These are phyloP conservation scores for Notodonta ziczac DNA, from an alignment of 2,888 invertebrate species.

Conservation along the genomic window DNA sequence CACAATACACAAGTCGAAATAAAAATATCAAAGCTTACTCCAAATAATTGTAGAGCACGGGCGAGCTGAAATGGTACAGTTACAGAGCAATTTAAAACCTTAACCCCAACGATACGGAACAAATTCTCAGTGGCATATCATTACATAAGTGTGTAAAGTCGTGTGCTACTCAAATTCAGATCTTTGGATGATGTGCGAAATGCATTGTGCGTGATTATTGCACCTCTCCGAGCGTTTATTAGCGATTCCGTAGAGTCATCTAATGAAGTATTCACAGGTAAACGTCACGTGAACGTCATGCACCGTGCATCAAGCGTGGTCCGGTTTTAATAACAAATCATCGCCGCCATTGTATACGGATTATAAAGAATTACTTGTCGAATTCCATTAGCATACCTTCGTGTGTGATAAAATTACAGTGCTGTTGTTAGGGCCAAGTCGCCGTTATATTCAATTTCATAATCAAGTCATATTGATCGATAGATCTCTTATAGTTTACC, in stretches of 20 bases:
- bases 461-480: not conserved
- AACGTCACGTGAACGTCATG: conserved; percentile 40
- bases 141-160: conserved; percentile 13
- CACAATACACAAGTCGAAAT: conserved; percentile 1
- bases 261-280: conserved; percentile 78
- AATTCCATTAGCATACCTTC: conserved; percentile 52
- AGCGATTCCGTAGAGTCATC: conserved; percentile 71
- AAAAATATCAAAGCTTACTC: conserved; percentile 14
- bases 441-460: not conserved
- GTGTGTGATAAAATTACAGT: conserved; percentile 20
- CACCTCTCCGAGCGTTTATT: conserved; percentile 58
- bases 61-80: not conserved
- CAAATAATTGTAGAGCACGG: conserved; percentile 28
- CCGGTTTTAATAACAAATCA: conserved; percentile 67
- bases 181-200: conserved; percentile 50
- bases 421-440: not conserved
- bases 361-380: conserved; percentile 61
- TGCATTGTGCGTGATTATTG: conserved; percentile 59
- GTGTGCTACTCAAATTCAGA: conserved; percentile 25
- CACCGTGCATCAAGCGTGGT: conserved; percentile 44
- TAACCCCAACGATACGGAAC: not conserved
- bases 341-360: conserved; percentile 57
- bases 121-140: not conserved
- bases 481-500: not conserved
- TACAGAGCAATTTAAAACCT: not conserved